These are phyloP conservation scores for Cephus runcator DNA, from an alignment of 2,888 invertebrate genomes.

Conservation along the genomic window DNA sequence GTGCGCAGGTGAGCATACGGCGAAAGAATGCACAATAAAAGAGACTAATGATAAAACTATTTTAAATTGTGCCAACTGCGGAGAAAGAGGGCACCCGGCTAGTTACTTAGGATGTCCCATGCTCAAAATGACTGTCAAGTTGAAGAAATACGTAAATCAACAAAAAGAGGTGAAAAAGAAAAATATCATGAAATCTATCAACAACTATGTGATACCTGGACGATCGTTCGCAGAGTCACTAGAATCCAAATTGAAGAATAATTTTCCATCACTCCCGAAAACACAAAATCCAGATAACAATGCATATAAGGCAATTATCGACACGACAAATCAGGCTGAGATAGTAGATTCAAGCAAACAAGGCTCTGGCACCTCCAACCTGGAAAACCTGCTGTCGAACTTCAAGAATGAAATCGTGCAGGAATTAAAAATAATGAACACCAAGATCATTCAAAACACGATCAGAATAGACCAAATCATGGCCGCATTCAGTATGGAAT, in stretches of 20 bases:
- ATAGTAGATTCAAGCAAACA: too few species aligned
- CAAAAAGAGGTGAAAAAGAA: too few species aligned
- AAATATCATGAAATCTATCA: too few species aligned
- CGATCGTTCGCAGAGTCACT: background rate
- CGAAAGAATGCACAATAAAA: slow-evolving; percentile 9
- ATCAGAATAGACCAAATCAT: background rate
- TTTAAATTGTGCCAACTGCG: background rate
- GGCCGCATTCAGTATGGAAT: background rate
- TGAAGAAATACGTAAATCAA: background rate
- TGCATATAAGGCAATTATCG: too few species aligned
- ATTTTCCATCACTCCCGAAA: background rate
- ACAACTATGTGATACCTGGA: background rate
- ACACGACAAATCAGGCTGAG: too few species aligned
- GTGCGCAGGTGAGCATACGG: background rate
- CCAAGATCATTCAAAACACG: background rate
- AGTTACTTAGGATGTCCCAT: slow-evolving; percentile 9
- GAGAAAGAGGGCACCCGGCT: slow-evolving; percentile 2
- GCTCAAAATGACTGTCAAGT: background rate
- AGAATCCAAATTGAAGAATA: background rate
- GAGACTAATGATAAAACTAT: background rate
- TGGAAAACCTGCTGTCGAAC: too few species aligned
- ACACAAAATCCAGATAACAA: background rate
- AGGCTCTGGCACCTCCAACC: too few species aligned
- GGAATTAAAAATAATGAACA: background rate
- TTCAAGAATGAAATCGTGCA: too few species aligned